phyloP scores from a whole-genome alignment of 2,113 vertebrate genomes.

The Plestiodon gilberti region DNA sequence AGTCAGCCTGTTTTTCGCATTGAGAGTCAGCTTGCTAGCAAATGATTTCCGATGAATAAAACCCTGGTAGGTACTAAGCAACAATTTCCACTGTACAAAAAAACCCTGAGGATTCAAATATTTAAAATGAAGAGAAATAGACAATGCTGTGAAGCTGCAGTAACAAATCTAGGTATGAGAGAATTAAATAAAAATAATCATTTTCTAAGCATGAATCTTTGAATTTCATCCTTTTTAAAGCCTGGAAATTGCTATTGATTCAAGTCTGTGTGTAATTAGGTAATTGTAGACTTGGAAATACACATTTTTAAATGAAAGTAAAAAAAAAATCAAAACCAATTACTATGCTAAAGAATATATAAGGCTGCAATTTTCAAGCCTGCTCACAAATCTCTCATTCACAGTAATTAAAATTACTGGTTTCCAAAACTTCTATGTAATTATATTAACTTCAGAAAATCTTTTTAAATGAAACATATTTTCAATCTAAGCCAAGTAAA shows the following conservation, averaged over 20 bases:
- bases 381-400: conserved; percentile 7
- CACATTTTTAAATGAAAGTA: conserved; percentile 7
- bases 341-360: conserved; percentile 15
- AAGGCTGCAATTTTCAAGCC: not conserved
- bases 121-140: not conserved
- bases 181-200: not conserved
- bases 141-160: not conserved
- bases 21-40: not conserved
- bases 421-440: not conserved
- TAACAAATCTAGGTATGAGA: not conserved
- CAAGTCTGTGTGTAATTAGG: conserved; percentile 8
- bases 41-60: not conserved
- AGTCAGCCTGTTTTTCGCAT: not conserved
- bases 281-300: conserved; percentile 28
- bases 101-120: not conserved
- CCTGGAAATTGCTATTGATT: conserved; percentile 4
- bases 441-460: conserved; percentile 25
- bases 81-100: not conserved
- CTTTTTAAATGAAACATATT: not conserved
- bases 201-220: conserved; percentile 20
- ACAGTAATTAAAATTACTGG: conserved; percentile 10
- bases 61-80: not conserved
- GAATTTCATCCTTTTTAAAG: conserved; percentile 6
- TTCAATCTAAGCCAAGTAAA: not conserved
- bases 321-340: conserved; percentile 19